These are phyloP conservation scores for Abrostola triplasia DNA, from an alignment of 2,888 invertebrate species.

Conservation along the genomic window DNA sequence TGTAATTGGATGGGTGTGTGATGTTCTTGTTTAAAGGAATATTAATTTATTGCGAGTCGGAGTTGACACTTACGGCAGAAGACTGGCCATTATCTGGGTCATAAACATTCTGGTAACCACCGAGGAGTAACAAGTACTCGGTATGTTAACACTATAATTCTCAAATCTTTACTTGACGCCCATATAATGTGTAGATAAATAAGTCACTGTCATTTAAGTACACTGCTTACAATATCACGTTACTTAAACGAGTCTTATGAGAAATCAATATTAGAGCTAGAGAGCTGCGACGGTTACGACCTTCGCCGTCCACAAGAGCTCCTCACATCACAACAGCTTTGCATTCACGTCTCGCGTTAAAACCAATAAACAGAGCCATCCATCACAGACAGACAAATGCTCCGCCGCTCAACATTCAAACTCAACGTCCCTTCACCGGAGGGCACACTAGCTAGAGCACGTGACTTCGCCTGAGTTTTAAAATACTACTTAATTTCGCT, in stretches of 20 bases:
- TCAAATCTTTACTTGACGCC: too few species aligned
- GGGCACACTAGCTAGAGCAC: neutral
- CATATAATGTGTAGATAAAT: too few species aligned
- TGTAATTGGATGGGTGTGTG: slow-evolving; percentile 5
- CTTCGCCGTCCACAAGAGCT: too few species aligned
- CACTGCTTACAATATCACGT: too few species aligned
- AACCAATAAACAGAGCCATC: slow-evolving; percentile 46
- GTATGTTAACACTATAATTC: too few species aligned
- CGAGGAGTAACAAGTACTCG: too few species aligned
- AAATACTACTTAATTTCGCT: too few species aligned
- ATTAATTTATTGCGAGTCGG: neutral
- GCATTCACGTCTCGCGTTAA: slow-evolving; percentile 12
- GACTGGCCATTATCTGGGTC: neutral
- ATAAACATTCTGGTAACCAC: too few species aligned
- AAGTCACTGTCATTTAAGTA: too few species aligned
- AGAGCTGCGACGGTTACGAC: too few species aligned
- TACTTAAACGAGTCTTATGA: too few species aligned
- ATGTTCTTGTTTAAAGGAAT: slow-evolving; percentile 1
- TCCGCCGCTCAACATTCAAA: slow-evolving; percentile 13
- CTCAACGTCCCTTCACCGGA: neutral
- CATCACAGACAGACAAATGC: slow-evolving; percentile 25
- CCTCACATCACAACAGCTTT: neutral
- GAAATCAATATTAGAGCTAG: too few species aligned
- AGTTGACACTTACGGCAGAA: neutral
- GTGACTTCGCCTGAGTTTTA: neutral